These are phyloP conservation scores for Drosophila diplacantha DNA, from an alignment of 2,888 invertebrate genomes.

Conservation along the genomic window DNA sequence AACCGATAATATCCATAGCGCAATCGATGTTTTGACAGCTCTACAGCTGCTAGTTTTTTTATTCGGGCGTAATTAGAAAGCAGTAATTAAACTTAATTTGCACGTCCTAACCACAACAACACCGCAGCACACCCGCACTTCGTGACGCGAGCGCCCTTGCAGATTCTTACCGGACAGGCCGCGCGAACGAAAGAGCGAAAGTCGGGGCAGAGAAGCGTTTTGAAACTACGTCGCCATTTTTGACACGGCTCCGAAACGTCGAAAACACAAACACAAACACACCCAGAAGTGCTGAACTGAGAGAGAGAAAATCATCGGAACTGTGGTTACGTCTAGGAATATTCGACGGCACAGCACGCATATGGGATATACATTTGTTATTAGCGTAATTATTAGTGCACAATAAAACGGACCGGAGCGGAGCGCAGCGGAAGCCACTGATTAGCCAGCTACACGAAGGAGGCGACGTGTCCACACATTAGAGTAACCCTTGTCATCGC, in stretches of 20 bases:
- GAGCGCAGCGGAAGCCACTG: conserved; percentile 52
- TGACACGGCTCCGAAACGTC: conserved; percentile 44
- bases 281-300: conserved; percentile 55
- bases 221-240: conserved; percentile 70
- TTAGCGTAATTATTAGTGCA: conserved; percentile 47
- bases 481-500: conserved; percentile 21
- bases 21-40: conserved; percentile 4
- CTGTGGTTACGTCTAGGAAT: conserved; percentile 69
- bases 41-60: conserved; percentile 42
- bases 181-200: conserved; percentile 37
- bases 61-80: conserved; percentile 71
- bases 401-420: conserved; percentile 40
- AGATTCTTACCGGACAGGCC: conserved; percentile 29
- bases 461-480: conserved; percentile 47
- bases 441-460: conserved; percentile 54
- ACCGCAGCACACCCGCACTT: conserved; percentile 41
- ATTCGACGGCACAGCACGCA: conserved; percentile 49
- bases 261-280: conserved; percentile 57
- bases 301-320: conserved; percentile 37
- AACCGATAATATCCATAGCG: not conserved
- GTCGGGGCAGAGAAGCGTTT: conserved; percentile 41
- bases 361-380: conserved; percentile 32
- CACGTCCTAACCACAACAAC: conserved; percentile 63
- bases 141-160: conserved; percentile 36
- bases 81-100: conserved; percentile 66